Conservation (phyloP, 2,113 vertebrate genomes). For the Corythoichthys haematopterus region DNA sequence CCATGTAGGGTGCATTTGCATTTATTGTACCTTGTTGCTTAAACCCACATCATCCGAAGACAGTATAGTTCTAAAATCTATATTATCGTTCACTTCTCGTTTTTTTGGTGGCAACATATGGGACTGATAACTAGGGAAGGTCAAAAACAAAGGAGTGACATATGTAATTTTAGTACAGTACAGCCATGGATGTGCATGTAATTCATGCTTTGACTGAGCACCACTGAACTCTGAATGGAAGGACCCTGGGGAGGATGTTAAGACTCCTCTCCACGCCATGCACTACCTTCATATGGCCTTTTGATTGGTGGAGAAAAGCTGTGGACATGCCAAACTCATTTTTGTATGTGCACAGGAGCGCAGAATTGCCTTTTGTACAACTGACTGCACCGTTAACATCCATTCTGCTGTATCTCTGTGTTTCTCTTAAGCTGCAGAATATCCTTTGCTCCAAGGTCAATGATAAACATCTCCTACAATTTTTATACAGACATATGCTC, state of each 20-base stretch:
- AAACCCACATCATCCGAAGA: constrained; percentile 15
- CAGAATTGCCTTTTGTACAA: constrained; percentile 28
- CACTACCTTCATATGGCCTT: constrained; percentile 12
- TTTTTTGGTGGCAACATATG: neutral
- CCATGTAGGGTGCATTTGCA: constrained; percentile 42
- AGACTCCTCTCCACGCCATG: constrained; percentile 29
- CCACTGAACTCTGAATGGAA: constrained; percentile 61
- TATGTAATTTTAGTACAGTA: neutral
- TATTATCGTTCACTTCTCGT: neutral
- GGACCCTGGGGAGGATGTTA: constrained; percentile 45
- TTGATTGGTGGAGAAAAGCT: constrained; percentile 34
- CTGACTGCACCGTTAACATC: constrained; percentile 10
- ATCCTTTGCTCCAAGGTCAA: constrained; percentile 34
- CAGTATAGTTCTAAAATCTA: constrained; percentile 4
- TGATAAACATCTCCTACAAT: constrained; percentile 28
- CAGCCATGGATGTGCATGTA: constrained; percentile 7
- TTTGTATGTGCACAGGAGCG: neutral
- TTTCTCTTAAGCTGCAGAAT: constrained; percentile 12
- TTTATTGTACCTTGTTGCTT: constrained; percentile 36
- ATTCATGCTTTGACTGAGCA: constrained; percentile 31
- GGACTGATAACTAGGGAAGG: neutral
- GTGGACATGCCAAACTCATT: constrained; percentile 29
- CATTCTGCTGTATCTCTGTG: neutral
- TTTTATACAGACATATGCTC: constrained; percentile 16
- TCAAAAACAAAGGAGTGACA: constrained; percentile 12